Evolutionary conservation across 2,888 invertebrate genomes (phyloP).

Genomic region (Cotesia congregata): DNA sequence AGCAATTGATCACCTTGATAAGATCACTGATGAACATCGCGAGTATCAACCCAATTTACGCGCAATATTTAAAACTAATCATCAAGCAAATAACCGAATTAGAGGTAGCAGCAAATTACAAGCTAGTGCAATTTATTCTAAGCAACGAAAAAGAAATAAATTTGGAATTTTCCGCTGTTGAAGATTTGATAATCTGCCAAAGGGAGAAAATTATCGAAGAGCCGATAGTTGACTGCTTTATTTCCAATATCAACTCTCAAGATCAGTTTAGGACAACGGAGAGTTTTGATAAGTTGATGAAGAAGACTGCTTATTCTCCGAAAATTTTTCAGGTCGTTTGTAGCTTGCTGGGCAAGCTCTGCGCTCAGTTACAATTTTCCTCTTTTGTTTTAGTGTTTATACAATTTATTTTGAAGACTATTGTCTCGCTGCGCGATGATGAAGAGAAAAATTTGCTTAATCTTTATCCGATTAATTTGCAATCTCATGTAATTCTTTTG

Average conservation of each 20-base stretch:
- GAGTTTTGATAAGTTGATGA: constrained; percentile 50
- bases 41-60: constrained; percentile 45
- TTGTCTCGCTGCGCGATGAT: constrained; percentile 47
- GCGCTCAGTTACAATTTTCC: constrained; percentile 43
- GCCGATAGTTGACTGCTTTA: constrained; percentile 54
- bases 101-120: constrained; percentile 49
- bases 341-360: constrained; percentile 55
- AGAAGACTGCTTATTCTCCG: constrained; percentile 47
- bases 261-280: constrained; percentile 28
- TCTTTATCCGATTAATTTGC: constrained; percentile 60
- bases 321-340: constrained; percentile 54
- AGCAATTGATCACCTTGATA: constrained; percentile 52
- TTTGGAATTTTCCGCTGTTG: constrained; percentile 49
- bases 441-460: constrained; percentile 53
- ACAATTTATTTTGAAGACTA: constrained; percentile 48
- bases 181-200: constrained; percentile 54
- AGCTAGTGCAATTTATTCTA: constrained; percentile 49
- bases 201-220: constrained; percentile 56
- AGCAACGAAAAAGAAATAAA: constrained; percentile 46
- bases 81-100: constrained; percentile 52
- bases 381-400: constrained; percentile 52
- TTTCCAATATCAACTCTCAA: constrained; percentile 25
- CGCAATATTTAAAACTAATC: constrained; percentile 48
- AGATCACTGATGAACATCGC: constrained; percentile 50
- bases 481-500: constrained; percentile 56